Evolutionary conservation across 2,888 invertebrate species (phyloP).

Genomic region (Polydrusus tereticollis): DNA sequence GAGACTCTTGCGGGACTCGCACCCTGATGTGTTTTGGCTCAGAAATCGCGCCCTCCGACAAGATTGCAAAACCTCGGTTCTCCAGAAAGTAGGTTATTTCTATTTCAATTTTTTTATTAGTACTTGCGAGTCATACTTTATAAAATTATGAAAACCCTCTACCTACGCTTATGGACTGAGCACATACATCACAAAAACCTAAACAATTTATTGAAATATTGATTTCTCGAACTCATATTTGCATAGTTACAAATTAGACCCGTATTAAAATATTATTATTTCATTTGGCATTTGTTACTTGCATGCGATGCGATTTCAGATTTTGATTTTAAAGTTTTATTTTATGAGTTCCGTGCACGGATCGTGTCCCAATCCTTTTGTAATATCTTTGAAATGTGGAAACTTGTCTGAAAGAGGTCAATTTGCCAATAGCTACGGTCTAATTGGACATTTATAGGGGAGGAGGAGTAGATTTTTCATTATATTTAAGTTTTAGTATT

Average conservation of each 20-base stretch:
- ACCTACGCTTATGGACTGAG: no score
- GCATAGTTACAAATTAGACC: constrained; percentile 33
- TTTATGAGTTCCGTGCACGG: constrained; percentile 25
- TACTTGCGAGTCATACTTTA: no score
- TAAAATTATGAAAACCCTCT: no score
- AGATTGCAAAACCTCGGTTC: no score
- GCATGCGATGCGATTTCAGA: constrained; percentile 34
- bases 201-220: constrained; percentile 29
- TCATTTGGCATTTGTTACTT: constrained; percentile 38
- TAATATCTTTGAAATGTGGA: constrained; percentile 16
- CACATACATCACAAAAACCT: constrained; percentile 13
- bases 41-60: no score
- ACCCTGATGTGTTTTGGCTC: no score
- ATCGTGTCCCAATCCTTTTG: constrained; percentile 11
- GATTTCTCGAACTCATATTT: constrained; percentile 20
- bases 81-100: no score
- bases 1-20: no score
- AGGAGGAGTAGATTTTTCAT: no score
- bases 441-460: no score
- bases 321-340: constrained; percentile 37
- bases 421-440: background rate
- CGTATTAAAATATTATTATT: constrained; percentile 40
- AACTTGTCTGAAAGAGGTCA: background rate
- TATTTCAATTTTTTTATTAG: no score
- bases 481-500: no score